Evolutionary conservation across 2,797 vertebrate genomes (phyloP), one percentile per base, ranked within the genome.

Genomic region (Lacerta agilis): DNA sequence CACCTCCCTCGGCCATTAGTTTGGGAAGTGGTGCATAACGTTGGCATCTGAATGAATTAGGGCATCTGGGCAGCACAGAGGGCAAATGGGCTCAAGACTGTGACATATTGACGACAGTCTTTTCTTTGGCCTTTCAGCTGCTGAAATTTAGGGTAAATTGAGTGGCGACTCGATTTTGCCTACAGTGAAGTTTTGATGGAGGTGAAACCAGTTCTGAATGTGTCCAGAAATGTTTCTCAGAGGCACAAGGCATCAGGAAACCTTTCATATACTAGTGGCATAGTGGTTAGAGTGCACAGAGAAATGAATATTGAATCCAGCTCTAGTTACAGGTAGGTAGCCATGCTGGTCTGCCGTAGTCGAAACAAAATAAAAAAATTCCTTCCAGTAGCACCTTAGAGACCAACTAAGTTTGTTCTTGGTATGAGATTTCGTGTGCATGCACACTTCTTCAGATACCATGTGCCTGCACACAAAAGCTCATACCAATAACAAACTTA

Each of bases 41-140:
- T 81, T 89, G 94, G 85, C 41, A 82, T 93, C 83, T 82, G 33
- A 79, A 82, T 92, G 94, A 64, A 94, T 94, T 91, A 91, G 86
- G 69, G 75, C 93, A 92, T 95, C 91, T 92, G 91, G 92, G 85
- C 64, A 89, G 82, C 83, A 90, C 92, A 90, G 91, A 86, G 83
- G 90, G 77, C 80, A 93, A 92, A 91, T 25, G 55, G 94, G 83
- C 45, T 85, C 79, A 86, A 90, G 84, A 69, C 73, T 88, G 36
- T 86, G 25, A 38, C 79, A 49, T n/a, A n/a, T 61, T 41, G 36
- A 18, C 10, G 25, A n/a, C 55, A 33, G 29, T 64, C 45, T 10
- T 5, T 75, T n/a, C 36, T n/a, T 23, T 36, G 23, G 11, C 43
- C 18, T 33, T 11, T 13, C 58, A 18, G 17, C 17, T 64, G 17